These are phyloP conservation scores for Oryzias javanicus DNA, from an alignment of 2,113 vertebrate species.

Conservation along the genomic window DNA sequence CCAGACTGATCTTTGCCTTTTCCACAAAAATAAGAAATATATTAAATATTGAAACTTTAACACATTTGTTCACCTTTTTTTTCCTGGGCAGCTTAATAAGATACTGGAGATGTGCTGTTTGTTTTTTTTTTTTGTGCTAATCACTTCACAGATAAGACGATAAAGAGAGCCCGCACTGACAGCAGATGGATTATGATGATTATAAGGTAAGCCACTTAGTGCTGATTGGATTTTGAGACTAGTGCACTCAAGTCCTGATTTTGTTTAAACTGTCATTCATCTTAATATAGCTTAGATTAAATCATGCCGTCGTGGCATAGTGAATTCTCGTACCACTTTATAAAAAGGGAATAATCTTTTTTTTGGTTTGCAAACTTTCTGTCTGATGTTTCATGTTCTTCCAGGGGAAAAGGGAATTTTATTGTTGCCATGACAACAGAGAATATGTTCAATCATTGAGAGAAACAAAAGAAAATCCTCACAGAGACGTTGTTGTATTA, in stretches of 20 bases:
- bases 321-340: too few relatives aligned
- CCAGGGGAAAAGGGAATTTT: not conserved
- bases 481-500: too few relatives aligned
- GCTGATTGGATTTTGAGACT: slow-evolving; percentile 25
- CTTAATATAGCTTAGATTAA: slow-evolving; percentile 8
- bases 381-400: too few relatives aligned
- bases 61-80: too few relatives aligned
- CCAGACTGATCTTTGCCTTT: too few relatives aligned
- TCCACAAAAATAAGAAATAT: too few relatives aligned
- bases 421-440: not conserved
- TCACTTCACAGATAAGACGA: slow-evolving; percentile 5
- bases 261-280: slow-evolving; percentile 19
- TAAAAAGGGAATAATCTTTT: too few relatives aligned
- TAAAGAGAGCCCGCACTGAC: slow-evolving; percentile 17
- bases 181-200: slow-evolving; percentile 38
- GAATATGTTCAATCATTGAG: not conserved
- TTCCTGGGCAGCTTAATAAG: too few relatives aligned
- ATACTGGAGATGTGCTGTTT: not conserved
- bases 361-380: not conserved
- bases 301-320: not conserved
- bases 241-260: slow-evolving; percentile 9
- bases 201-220: slow-evolving; percentile 28
- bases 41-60: too few relatives aligned
- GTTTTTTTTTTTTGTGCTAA: slow-evolving; percentile 8
- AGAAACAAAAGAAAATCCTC: too few relatives aligned